Evolutionary conservation across 2,888 invertebrate genomes (phyloP).

Genomic region (Agrochola macilenta): DNA sequence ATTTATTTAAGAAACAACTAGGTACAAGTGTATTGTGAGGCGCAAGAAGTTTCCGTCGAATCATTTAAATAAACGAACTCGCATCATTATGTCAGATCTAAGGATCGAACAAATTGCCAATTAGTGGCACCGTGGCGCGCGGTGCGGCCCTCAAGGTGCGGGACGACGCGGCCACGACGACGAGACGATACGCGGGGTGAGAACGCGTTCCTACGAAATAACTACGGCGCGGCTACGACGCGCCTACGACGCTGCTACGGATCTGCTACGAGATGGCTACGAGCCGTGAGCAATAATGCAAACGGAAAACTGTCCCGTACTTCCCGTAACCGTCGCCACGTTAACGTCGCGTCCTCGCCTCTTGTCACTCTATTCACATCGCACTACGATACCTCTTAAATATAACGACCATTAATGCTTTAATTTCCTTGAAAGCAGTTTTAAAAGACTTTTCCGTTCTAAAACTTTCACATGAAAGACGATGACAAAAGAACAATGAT

Average conservation of each 20-base stretch:
- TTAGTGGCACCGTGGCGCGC: constrained; percentile 86
- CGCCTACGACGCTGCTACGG: constrained; percentile 18
- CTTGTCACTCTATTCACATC: constrained; percentile 55
- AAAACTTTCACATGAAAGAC: constrained; percentile 88
- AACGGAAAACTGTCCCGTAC: not conserved
- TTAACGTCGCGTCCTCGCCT: constrained; percentile 37
- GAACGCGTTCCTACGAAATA: not conserved
- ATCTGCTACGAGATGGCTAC: constrained; percentile 24
- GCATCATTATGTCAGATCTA: constrained; percentile 90
- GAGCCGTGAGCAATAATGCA: not conserved
- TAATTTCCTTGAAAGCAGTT: constrained; percentile 90
- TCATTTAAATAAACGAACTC: constrained; percentile 90
- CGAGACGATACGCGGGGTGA: constrained; percentile 28
- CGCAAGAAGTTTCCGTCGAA: constrained; percentile 87
- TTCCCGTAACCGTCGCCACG: constrained; percentile 25
- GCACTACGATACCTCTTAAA: constrained; percentile 75
- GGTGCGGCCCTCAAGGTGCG: constrained; percentile 75
- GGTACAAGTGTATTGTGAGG: constrained; percentile 73
- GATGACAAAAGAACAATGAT: constrained; percentile 83
- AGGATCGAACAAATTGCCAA: constrained; percentile 91
- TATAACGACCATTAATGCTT: constrained; percentile 86
- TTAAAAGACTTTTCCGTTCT: constrained; percentile 89
- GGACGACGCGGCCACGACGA: constrained; percentile 65
- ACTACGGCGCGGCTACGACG: constrained; percentile 21
- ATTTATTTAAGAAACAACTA: constrained; percentile 75